Conservation (phyloP, 2,797 vertebrate species). For the Podargus strigoides region DNA sequence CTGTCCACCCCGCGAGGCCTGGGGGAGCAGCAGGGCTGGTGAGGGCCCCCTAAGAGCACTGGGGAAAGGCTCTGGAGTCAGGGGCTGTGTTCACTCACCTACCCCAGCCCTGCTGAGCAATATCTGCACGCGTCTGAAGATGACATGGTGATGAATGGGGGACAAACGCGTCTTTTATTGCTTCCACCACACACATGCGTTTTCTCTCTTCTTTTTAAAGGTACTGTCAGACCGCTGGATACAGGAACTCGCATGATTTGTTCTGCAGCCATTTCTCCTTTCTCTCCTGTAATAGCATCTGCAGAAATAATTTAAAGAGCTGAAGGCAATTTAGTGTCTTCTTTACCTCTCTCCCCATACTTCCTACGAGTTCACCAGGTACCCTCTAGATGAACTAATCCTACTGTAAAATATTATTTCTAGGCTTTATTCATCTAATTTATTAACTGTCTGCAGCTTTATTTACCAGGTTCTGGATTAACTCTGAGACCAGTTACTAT, state of each 20-base stretch:
- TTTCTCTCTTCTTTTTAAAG: conserved; percentile 52
- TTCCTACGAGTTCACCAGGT: conserved; percentile 74
- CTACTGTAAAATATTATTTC: conserved; percentile 89
- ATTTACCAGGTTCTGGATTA: conserved; percentile 53
- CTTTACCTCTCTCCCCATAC: conserved; percentile 54
- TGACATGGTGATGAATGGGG: conserved; percentile 68
- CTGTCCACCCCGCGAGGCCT: background rate
- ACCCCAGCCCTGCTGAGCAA: background rate
- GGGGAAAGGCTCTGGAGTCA: background rate
- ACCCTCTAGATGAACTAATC: conserved; percentile 87
- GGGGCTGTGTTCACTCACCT: background rate
- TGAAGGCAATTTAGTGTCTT: conserved; percentile 85
- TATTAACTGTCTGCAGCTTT: conserved; percentile 82
- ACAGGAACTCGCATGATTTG: conserved; percentile 84
- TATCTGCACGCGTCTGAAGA: conserved; percentile 53
- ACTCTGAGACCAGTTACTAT: conserved; percentile 19
- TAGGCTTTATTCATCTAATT: conserved; percentile 84
- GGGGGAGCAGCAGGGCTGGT: background rate
- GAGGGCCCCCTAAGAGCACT: background rate
- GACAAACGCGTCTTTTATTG: conserved; percentile 76
- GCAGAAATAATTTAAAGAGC: conserved; percentile 89
- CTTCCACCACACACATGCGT: background rate
- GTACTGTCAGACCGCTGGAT: conserved; percentile 74
- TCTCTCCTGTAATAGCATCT: conserved; percentile 84
- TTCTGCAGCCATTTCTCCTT: conserved; percentile 77